Percentiles rank a stretch among this genome's conserved stretches.
Evolutionary conservation across 1,140 invertebrate genomes (phyloP).

Genomic region (Leptinotarsa lineolata): DNA sequence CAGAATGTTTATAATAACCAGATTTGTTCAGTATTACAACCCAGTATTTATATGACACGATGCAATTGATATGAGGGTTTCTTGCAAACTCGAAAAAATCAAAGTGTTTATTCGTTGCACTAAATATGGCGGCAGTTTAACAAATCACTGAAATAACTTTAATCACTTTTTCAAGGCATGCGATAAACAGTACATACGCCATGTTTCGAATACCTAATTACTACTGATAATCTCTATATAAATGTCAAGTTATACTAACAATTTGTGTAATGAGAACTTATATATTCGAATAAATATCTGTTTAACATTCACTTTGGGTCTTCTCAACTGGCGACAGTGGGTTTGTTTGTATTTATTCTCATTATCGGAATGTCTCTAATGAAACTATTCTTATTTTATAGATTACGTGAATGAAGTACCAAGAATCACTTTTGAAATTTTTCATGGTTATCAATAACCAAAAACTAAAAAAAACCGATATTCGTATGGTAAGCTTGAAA

Average conservation of each 20-base stretch:
- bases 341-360: neutral
- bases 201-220: neutral
- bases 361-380: neutral
- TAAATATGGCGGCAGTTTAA: neutral
- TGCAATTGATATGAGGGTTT: no score
- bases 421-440: neutral
- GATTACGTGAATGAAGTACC: neutral
- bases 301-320: neutral
- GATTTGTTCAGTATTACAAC: no score
- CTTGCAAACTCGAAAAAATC: no score
- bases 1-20: neutral
- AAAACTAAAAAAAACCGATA: neutral
- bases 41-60: no score
- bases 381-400: neutral
- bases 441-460: neutral
- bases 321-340: neutral
- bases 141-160: neutral
- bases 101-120: neutral
- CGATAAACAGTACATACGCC: neutral
- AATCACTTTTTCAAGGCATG: neutral
- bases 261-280: neutral
- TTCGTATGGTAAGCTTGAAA: no score
- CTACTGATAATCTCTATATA: neutral
- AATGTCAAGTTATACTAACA: neutral
- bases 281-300: neutral